These are phyloP conservation scores for Nemurella pictetii DNA, from an alignment of 2,888 invertebrate genomes.

Conservation along the genomic window DNA sequence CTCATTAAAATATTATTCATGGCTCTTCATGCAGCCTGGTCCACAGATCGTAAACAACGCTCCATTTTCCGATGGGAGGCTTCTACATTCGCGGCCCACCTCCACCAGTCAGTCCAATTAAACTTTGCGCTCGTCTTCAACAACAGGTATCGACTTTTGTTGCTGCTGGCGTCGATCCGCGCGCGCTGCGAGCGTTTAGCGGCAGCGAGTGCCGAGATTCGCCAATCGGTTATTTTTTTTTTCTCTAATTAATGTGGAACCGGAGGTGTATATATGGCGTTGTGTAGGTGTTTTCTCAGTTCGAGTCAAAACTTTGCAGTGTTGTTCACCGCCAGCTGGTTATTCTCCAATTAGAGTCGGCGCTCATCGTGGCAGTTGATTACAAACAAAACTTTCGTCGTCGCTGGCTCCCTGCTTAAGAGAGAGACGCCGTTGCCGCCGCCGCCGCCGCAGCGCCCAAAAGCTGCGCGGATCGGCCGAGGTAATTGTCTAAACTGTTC, in stretches of 20 bases:
- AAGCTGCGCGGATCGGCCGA: background rate
- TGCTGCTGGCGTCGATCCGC: no score
- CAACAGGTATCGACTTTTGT: background rate
- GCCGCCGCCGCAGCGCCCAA: background rate
- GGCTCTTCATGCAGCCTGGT: background rate
- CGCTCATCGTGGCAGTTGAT: conserved; percentile 11
- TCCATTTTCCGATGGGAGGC: background rate
- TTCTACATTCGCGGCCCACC: background rate
- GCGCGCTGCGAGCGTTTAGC: background rate
- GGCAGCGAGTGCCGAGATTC: background rate
- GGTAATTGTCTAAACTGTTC: conserved; percentile 18
- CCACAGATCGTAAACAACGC: background rate
- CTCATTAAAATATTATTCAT: conserved; percentile 19
- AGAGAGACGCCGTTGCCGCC: background rate
- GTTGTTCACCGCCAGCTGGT: background rate
- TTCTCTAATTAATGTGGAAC: background rate
- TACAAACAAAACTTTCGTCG: conserved; percentile 11
- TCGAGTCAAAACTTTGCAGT: background rate
- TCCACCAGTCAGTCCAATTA: background rate
- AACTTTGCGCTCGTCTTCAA: background rate
- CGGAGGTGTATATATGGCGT: background rate
- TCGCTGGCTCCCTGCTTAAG: background rate
- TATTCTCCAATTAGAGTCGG: conserved; percentile 23
- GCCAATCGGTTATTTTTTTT: background rate
- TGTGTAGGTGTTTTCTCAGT: background rate